Conservation (phyloP, 2,113 vertebrate genomes). For the Okapia johnstoni region DNA sequence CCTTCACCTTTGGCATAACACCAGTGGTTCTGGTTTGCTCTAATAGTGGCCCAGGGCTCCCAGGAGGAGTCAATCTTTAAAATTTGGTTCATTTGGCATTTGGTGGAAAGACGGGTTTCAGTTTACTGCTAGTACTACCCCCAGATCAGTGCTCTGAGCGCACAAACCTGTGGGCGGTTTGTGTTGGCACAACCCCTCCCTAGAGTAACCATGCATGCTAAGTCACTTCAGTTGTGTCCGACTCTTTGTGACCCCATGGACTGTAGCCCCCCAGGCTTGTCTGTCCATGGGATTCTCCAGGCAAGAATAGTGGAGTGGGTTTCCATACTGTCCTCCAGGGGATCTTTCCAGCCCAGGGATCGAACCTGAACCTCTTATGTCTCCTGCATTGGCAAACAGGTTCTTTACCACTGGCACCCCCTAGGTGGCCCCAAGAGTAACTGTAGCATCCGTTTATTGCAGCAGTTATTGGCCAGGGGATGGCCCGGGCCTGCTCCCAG, state of each 20-base stretch:
- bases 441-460: neutral
- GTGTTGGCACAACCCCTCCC: neutral
- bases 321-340: neutral
- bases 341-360: neutral
- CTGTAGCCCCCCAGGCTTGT: neutral
- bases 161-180: neutral
- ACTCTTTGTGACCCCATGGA: neutral
- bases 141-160: neutral
- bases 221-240: neutral
- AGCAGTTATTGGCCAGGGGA: neutral
- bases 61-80: neutral
- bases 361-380: neutral
- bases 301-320: neutral
- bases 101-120: neutral
- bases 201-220: neutral
- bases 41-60: neutral
- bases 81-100: neutral
- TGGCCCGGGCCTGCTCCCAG: neutral
- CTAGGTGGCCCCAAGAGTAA: neutral
- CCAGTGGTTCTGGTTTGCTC: neutral
- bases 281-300: neutral
- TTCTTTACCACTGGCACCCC: neutral
- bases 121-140: neutral
- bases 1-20: neutral
- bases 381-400: neutral